Evolutionary conservation across 1,140 invertebrate genomes (phyloP).

Genomic region (Neodiprion lecontei): DNA sequence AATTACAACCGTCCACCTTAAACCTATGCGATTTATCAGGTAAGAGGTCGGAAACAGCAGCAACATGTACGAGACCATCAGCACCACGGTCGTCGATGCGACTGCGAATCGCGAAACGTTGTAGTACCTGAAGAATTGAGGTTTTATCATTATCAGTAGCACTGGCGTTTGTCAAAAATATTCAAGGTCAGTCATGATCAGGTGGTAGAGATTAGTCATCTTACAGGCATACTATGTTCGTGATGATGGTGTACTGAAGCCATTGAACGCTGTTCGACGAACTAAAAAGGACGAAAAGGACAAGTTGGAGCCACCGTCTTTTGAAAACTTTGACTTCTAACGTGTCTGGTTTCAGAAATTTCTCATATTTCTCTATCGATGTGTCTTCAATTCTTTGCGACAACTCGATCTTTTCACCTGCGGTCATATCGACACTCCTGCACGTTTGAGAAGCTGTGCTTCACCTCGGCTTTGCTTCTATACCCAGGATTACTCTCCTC

Average conservation of each 20-base stretch:
- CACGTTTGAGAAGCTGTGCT: too few species aligned
- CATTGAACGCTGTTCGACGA: constrained; percentile 62
- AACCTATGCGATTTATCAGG: constrained; percentile 63
- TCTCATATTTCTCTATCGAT: too few species aligned
- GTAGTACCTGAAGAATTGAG: constrained; percentile 46
- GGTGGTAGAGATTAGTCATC: background rate
- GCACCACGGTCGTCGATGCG: constrained; percentile 72
- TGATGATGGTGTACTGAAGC: constrained; percentile 54
- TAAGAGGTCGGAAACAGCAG: constrained; percentile 72
- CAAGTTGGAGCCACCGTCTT: constrained; percentile 65
- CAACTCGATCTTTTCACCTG: too few species aligned
- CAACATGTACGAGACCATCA: constrained; percentile 72
- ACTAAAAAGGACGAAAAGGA: constrained; percentile 66
- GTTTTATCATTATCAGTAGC: constrained; percentile 29
- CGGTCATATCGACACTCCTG: too few species aligned
- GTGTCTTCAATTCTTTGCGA: too few species aligned
- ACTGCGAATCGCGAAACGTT: constrained; percentile 57
- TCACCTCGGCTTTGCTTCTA: too few species aligned
- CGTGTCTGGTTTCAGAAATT: too few species aligned
- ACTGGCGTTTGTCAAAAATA: constrained; percentile 59
- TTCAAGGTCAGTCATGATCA: constrained; percentile 54
- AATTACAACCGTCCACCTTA: constrained; percentile 42
- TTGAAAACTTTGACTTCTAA: constrained; percentile 24
- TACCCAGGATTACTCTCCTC: too few species aligned
- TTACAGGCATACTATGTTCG: constrained; percentile 43